Conservation (phyloP, 2,888 invertebrate species). For the Andrena fulva region DNA sequence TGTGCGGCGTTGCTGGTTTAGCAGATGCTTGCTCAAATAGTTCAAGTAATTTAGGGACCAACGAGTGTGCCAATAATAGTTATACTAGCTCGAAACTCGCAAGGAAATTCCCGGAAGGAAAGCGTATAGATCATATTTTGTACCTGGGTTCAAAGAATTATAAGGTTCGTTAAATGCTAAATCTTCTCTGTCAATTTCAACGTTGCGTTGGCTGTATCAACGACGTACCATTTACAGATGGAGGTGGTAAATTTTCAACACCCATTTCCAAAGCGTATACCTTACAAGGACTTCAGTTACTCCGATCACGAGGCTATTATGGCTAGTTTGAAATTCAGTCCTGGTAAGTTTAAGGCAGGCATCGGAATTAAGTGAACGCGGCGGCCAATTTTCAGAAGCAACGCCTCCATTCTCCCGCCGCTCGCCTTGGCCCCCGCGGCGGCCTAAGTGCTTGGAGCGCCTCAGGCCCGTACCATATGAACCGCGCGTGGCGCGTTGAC, state of each 20-base stretch:
- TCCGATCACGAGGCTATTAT: conserved; percentile 96
- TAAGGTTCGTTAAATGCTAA: conserved; percentile 73
- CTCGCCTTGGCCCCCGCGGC: too few species aligned
- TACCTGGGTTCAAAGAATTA: conserved; percentile 85
- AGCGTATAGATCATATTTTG: conserved; percentile 97
- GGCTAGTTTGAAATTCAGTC: conserved; percentile 84
- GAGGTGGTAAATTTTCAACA: conserved; percentile 87
- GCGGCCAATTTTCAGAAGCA: too few species aligned
- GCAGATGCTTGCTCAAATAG: conserved; percentile 85
- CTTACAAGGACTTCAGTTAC: conserved; percentile 90
- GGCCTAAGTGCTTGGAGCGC: too few species aligned
- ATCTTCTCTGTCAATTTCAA: conserved; percentile 9
- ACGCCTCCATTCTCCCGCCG: too few species aligned
- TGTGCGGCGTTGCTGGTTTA: conserved; percentile 87
- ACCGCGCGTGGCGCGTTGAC: too few species aligned
- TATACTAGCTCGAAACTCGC: conserved; percentile 88
- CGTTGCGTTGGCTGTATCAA: neutral
- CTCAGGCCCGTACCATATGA: too few species aligned
- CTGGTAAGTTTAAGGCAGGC: conserved; percentile 77
- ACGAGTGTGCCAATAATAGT: conserved; percentile 92
- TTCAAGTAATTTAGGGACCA: conserved; percentile 88
- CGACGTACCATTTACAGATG: conserved; percentile 75
- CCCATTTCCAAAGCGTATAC: conserved; percentile 91
- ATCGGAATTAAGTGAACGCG: too few species aligned
- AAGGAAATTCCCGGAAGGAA: conserved; percentile 89